Base-by-base conservation (phyloP, 1,140 invertebrate genomes). In the Drosophila oshimai region DNA sequence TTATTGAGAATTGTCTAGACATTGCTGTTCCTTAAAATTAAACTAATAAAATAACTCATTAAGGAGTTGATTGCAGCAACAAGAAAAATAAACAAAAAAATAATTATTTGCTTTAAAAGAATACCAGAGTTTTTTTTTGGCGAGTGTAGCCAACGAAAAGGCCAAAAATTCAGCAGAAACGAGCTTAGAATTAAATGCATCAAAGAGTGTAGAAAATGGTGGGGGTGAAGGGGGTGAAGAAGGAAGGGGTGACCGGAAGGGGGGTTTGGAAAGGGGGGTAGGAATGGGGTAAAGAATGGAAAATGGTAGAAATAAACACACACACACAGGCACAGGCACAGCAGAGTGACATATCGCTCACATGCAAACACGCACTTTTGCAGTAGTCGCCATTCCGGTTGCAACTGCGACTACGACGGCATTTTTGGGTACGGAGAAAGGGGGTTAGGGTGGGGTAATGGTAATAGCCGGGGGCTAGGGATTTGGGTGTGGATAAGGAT, bases 331-430 rank as follows among this genome's bases (percentile, higher is more conserved):
- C 49, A 54, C 37, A 73, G 31, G 60, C 68, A 62, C 24, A 50
- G 24, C 68, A 62, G 28, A 50, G 24, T 74, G 47, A 78, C 74
- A 78, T 78, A 74, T 83, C 74, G 69, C 64, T 67, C 49, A 57
- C 61, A 69, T 71, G 70, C 79, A 84, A 71, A 72, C 79, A 84
- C 80, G 79, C 79, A 84, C 79, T 84, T 86, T 86, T 84, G 80
- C 79, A 79, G 57, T 41, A 83, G 79, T 74, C 58, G 53, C 65
- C 62, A 55, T 41, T 45, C 65, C 58, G 26, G 31, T 31, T 62
- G 41, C 41, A 44, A 42, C 24, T 37, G 22, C 41, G 41, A 26
- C 12, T 10, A 15, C 6, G 12, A 24, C 18, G 28, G 22, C 26
- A 62, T 15, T 28, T 28, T 22, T 3, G 15, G 36, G 15, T 39